A percentile compares a stretch with the other conserved stretches of the same genome.
Conservation (phyloP, 2,888 invertebrate genomes). For the Protodeltote pygarga region DNA sequence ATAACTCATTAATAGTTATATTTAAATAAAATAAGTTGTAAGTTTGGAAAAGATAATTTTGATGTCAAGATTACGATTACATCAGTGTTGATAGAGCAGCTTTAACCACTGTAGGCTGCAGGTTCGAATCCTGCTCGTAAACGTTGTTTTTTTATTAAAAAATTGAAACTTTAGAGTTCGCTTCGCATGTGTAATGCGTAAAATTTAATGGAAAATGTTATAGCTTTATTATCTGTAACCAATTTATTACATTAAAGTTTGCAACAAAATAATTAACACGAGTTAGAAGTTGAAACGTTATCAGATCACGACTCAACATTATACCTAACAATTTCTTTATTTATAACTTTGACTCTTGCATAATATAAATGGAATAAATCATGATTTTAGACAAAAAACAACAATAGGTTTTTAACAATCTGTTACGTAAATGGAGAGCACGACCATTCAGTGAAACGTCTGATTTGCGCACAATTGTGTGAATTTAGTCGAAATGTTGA, state of each 20-base stretch:
- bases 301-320: constrained; percentile 39
- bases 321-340: constrained; percentile 35
- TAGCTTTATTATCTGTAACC: neutral
- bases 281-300: constrained; percentile 27
- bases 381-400: constrained; percentile 59
- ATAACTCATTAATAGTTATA: too few species aligned
- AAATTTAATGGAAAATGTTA: too few species aligned
- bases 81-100: too few species aligned
- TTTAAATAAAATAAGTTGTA: too few species aligned
- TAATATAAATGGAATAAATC: constrained; percentile 57
- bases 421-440: constrained; percentile 69
- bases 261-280: constrained; percentile 41
- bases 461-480: constrained; percentile 45
- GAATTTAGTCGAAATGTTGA: constrained; percentile 26
- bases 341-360: constrained; percentile 52
- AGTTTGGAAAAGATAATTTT: too few species aligned
- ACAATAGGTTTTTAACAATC: constrained; percentile 55
- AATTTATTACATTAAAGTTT: neutral
- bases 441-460: constrained; percentile 53
- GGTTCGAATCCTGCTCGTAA: too few species aligned
- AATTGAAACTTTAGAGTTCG: too few species aligned
- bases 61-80: too few species aligned
- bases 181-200: too few species aligned
- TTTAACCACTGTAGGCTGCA: too few species aligned
- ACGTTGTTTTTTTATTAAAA: too few species aligned